Evolutionary conservation across 2,113 vertebrate genomes (phyloP).

Genomic region (Eretmochelys imbricata): DNA sequence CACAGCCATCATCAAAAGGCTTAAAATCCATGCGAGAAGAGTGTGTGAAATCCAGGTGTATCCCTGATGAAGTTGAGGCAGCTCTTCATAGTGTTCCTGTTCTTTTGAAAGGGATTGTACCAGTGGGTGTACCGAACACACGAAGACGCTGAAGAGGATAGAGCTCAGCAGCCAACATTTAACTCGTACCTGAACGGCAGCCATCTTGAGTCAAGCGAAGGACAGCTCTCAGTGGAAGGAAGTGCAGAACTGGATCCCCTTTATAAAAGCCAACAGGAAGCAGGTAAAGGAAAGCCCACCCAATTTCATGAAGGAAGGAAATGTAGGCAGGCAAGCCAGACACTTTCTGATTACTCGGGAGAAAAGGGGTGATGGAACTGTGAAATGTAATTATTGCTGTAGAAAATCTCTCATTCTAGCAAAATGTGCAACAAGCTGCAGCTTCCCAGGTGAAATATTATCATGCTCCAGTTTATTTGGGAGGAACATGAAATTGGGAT

Average conservation of each 20-base stretch:
- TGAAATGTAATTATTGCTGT: background rate
- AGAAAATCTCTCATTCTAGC: background rate
- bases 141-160: conserved; percentile 90
- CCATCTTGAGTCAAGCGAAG: conserved; percentile 17
- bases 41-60: background rate
- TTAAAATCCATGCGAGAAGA: background rate
- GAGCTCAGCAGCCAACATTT: conserved; percentile 72
- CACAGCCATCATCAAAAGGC: background rate
- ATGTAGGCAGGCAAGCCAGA: background rate
- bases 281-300: conserved; percentile 66
- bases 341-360: background rate
- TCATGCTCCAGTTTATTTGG: background rate
- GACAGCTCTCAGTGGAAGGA: conserved; percentile 25
- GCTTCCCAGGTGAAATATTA: background rate
- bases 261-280: conserved; percentile 59
- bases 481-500: background rate
- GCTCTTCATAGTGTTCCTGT: background rate
- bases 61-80: background rate
- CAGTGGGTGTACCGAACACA: conserved; percentile 93
- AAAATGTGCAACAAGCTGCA: background rate
- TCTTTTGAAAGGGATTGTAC: conserved; percentile 79
- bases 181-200: conserved; percentile 65
- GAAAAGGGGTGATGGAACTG: background rate
- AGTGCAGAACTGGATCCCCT: conserved; percentile 35
- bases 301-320: background rate